These are phyloP conservation scores for Podarcis raffonei DNA, from an alignment of 2,113 vertebrate genomes.

Conservation along the genomic window DNA sequence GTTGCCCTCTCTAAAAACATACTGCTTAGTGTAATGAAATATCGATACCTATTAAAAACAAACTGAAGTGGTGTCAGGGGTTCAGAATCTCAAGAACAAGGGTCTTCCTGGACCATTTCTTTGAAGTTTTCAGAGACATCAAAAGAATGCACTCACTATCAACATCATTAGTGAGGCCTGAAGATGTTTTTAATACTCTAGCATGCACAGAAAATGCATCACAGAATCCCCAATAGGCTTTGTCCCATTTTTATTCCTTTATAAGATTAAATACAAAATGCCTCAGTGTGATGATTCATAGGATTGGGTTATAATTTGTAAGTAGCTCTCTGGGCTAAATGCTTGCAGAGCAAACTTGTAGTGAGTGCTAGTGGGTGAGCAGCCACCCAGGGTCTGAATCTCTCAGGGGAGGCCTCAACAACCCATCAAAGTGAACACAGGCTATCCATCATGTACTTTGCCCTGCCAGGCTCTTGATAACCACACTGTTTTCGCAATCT, in stretches of 20 bases:
- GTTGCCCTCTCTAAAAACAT: conserved; percentile 36
- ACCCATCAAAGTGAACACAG: not conserved
- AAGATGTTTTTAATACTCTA: conserved; percentile 56
- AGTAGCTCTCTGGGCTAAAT: not conserved
- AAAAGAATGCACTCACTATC: conserved; percentile 66
- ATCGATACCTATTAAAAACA: conserved; percentile 63
- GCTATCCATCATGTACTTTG: not conserved
- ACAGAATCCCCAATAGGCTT: conserved; percentile 48
- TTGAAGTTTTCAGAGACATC: conserved; percentile 69
- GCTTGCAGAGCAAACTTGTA: not conserved
- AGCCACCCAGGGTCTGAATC: not conserved
- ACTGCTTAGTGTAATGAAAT: conserved; percentile 56
- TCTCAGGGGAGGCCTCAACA: not conserved
- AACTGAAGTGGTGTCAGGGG: conserved; percentile 24
- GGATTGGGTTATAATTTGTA: not conserved
- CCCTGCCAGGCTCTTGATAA: not conserved
- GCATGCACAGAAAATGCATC: conserved; percentile 42
- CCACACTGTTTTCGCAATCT: not conserved
- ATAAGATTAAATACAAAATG: not conserved
- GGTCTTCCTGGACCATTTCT: conserved; percentile 54
- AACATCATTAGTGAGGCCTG: conserved; percentile 57
- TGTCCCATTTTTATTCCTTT: conserved; percentile 54
- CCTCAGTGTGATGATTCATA: not conserved
- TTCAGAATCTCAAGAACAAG: conserved; percentile 54
- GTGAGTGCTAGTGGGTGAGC: not conserved